Conservation (phyloP, 2,888 invertebrate species). For the Sminthurinus aureus region DNA sequence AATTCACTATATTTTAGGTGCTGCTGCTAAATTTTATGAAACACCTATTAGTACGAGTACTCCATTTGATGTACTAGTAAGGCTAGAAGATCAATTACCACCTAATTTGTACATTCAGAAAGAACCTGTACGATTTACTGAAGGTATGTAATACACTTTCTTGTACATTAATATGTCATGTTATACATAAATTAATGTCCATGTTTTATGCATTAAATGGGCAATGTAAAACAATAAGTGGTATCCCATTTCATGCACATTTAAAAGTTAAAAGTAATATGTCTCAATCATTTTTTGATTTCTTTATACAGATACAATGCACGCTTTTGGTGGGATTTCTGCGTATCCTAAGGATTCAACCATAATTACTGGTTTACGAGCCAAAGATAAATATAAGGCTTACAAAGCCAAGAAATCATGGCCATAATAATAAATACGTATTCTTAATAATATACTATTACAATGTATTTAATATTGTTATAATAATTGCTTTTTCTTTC, state of each 20-base stretch:
- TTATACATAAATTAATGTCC: slow-evolving; percentile 5
- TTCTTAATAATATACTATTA: no score
- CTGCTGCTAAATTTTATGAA: slow-evolving; percentile 75
- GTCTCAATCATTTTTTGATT: background rate
- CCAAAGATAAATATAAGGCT: slow-evolving; percentile 81
- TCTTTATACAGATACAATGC: slow-evolving; percentile 70
- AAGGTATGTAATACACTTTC: slow-evolving; percentile 67
- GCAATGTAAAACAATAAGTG: no score
- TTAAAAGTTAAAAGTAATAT: no score
- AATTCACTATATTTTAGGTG: slow-evolving; percentile 65
- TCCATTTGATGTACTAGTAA: slow-evolving; percentile 77
- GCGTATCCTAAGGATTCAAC: slow-evolving; percentile 88
- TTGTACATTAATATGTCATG: background rate
- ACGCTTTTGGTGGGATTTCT: slow-evolving; percentile 76
- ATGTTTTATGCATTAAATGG: background rate
- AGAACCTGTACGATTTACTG: slow-evolving; percentile 83
- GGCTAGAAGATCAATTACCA: slow-evolving; percentile 71
- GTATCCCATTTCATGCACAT: no score
- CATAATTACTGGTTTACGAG: slow-evolving; percentile 81
- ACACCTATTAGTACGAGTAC: slow-evolving; percentile 75
- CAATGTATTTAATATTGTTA: no score
- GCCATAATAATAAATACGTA: no score
- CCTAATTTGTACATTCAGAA: slow-evolving; percentile 85
- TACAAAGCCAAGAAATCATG: slow-evolving; percentile 69
- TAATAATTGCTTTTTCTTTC: no score